A percentile compares a stretch with the other conserved stretches of the same genome.
Conservation (phyloP, 2,888 invertebrate genomes). For the Portevinia maculata region DNA sequence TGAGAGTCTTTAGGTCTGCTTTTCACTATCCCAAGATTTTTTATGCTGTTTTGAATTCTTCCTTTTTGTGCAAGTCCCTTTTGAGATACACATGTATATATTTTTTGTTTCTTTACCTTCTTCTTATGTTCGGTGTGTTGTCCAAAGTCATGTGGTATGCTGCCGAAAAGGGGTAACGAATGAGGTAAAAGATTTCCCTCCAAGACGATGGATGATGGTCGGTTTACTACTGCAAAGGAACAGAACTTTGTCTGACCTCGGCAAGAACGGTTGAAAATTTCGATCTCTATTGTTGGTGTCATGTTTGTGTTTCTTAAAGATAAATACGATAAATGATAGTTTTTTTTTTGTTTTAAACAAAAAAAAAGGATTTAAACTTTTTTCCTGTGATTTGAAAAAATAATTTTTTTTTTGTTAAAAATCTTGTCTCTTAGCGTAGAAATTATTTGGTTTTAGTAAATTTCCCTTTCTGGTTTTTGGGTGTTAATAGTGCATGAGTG, state of each 20-base stretch:
- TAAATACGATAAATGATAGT: constrained; percentile 54
- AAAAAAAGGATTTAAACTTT: constrained; percentile 18
- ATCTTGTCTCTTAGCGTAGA: constrained; percentile 25
- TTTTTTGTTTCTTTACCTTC: constrained; percentile 35
- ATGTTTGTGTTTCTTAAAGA: constrained; percentile 40
- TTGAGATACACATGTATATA: constrained; percentile 30
- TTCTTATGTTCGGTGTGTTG: constrained; percentile 54
- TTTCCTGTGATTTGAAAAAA: constrained; percentile 20
- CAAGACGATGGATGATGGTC: constrained; percentile 75
- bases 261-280: constrained; percentile 79
- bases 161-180: constrained; percentile 66
- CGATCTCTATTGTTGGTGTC: constrained; percentile 40
- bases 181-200: constrained; percentile 72
- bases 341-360: too few relatives aligned
- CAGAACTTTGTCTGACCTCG: constrained; percentile 83
- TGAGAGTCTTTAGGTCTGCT: constrained; percentile 48
- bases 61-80: constrained; percentile 55
- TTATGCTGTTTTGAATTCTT: constrained; percentile 46
- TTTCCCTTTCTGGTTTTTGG: constrained; percentile 10
- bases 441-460: constrained; percentile 24
- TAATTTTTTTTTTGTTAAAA: neutral
- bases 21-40: constrained; percentile 36
- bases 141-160: constrained; percentile 69
- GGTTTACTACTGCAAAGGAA: constrained; percentile 77
- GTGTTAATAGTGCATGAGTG: constrained; percentile 54